phyloP scores from a whole-genome alignment of 2,888 invertebrate genomes.

The Zelleria hepariella region DNA sequence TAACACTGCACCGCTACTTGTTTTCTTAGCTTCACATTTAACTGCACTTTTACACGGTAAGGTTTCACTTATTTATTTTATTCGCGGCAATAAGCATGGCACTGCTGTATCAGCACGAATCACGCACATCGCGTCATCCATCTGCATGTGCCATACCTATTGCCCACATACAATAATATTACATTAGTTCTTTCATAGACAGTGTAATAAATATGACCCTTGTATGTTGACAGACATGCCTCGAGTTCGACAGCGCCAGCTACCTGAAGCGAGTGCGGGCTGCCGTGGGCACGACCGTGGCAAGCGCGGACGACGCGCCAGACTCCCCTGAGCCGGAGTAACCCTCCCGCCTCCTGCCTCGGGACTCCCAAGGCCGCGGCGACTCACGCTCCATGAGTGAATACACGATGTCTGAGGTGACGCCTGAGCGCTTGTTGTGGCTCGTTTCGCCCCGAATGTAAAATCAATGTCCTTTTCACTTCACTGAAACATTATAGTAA shows the following conservation, averaged over 20 bases:
- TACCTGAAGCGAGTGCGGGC: slow-evolving; percentile 61
- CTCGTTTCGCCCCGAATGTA: no score
- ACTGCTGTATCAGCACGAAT: no score
- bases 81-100: neutral
- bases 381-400: neutral
- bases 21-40: neutral
- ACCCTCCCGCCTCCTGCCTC: slow-evolving; percentile 6
- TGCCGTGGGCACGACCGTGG: slow-evolving; percentile 50
- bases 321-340: slow-evolving; percentile 68
- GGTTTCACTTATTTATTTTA: neutral
- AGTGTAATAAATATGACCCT: neutral
- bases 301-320: slow-evolving; percentile 50
- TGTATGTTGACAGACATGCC: slow-evolving; percentile 54
- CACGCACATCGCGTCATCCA: neutral
- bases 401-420: neutral
- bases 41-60: neutral
- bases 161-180: neutral
- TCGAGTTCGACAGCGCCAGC: slow-evolving; percentile 68
- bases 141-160: neutral
- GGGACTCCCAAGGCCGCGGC: neutral
- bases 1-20: slow-evolving; percentile 14
- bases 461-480: neutral
- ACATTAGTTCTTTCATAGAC: neutral
- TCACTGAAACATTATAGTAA: neutral
- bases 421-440: no score